Evolutionary conservation across 2,797 vertebrate species (phyloP).

Genomic region (Synaphobranchus kaupii): DNA sequence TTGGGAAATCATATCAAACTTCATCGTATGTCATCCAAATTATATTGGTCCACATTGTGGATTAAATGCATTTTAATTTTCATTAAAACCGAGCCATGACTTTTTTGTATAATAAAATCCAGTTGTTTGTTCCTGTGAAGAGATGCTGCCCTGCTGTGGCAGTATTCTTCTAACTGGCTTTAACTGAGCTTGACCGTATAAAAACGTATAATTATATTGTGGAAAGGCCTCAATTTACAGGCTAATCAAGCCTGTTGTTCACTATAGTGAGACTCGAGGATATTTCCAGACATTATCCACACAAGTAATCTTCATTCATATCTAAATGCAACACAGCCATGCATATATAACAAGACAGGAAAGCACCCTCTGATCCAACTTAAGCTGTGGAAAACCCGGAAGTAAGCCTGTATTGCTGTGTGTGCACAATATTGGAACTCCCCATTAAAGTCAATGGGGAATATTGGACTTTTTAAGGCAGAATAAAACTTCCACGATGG

Average conservation of each 20-base stretch:
- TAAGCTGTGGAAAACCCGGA: too few species aligned
- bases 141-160: not conserved
- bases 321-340: not conserved
- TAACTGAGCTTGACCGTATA: slow-evolving; percentile 18
- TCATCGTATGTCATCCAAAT: not conserved
- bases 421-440: too few species aligned
- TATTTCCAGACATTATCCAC: not conserved
- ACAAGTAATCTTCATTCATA: not conserved
- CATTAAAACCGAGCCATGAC: not conserved
- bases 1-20: not conserved
- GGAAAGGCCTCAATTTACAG: not conserved
- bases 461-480: too few species aligned
- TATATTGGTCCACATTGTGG: not conserved
- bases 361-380: too few species aligned
- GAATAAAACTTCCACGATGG: too few species aligned
- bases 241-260: not conserved
- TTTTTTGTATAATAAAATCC: not conserved
- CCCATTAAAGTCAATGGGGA: too few species aligned
- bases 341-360: too few species aligned
- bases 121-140: not conserved
- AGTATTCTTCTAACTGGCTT: not conserved
- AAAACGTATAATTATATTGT: slow-evolving; percentile 17
- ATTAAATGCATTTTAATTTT: not conserved
- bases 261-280: not conserved
- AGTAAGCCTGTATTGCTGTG: too few species aligned